These are phyloP conservation scores for Dryadula phaetusa DNA, from an alignment of 2,888 invertebrate genomes.

Conservation along the genomic window DNA sequence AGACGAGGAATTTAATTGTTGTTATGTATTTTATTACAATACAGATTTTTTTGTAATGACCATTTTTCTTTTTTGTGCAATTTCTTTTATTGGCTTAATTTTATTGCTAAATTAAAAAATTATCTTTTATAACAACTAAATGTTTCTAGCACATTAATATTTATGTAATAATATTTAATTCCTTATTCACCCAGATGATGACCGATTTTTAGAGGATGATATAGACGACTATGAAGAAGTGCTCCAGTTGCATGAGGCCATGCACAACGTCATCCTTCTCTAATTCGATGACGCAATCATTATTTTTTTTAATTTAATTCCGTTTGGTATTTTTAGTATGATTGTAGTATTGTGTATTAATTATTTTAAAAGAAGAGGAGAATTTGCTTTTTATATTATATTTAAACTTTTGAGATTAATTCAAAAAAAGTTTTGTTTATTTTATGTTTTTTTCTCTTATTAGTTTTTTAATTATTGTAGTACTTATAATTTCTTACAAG, in stretches of 20 bases:
- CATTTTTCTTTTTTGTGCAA: no score
- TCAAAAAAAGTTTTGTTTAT: constrained; percentile 14
- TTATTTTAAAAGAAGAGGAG: constrained; percentile 9
- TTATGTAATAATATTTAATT: not conserved
- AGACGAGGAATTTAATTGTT: no score
- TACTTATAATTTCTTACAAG: constrained; percentile 20
- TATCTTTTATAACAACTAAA: no score
- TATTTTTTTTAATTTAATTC: constrained; percentile 13
- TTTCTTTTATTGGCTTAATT: no score
- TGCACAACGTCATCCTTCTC: constrained; percentile 56
- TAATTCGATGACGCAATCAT: constrained; percentile 1
- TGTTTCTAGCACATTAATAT: no score
- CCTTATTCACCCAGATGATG: constrained; percentile 58
- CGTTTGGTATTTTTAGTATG: constrained; percentile 13
- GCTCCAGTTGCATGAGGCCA: constrained; percentile 52
- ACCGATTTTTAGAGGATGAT: constrained; percentile 64
- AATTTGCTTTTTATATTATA: constrained; percentile 16
- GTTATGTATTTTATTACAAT: no score
- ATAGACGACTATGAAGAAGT: constrained; percentile 61
- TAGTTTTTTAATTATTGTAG: constrained; percentile 5
- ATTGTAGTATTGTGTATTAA: constrained; percentile 29
- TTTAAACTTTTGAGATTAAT: constrained; percentile 21
- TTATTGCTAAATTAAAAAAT: no score
- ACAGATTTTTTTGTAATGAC: no score
- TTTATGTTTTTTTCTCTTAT: constrained; percentile 18